Conservation (phyloP, 2,113 vertebrate genomes). For the Lepisosteus oculatus region DNA sequence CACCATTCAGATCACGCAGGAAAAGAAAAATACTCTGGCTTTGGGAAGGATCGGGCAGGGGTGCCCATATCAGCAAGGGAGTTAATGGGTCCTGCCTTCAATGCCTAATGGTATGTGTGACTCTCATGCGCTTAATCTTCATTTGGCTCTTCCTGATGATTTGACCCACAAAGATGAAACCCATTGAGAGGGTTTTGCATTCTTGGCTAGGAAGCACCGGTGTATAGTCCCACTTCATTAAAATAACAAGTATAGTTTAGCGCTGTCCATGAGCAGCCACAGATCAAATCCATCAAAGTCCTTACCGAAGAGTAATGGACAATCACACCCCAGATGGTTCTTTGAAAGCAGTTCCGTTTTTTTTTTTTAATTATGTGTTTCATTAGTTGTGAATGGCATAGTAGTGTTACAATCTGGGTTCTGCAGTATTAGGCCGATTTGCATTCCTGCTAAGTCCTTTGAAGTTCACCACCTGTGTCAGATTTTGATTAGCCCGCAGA, state of each 20-base stretch:
- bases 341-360: not conserved
- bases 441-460: no score
- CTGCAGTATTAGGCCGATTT: no score
- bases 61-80: not conserved
- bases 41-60: not conserved
- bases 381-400: not conserved
- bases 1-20: conserved; percentile 1
- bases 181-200: no score
- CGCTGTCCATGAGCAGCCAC: not conserved
- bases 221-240: not conserved
- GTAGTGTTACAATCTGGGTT: no score
- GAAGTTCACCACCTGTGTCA: no score
- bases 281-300: conserved; percentile 4
- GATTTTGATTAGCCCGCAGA: no score
- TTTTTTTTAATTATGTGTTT: not conserved
- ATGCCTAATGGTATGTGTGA: no score
- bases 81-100: no score
- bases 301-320: not conserved
- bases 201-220: not conserved
- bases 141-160: not conserved
- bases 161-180: not conserved
- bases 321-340: not conserved
- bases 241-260: not conserved
- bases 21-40: not conserved
- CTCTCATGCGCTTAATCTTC: no score